A percentile compares a stretch with the other conserved stretches of the same genome.
Conservation (phyloP, 2,797 vertebrate species). For the Phyllotis vaccarum region DNA sequence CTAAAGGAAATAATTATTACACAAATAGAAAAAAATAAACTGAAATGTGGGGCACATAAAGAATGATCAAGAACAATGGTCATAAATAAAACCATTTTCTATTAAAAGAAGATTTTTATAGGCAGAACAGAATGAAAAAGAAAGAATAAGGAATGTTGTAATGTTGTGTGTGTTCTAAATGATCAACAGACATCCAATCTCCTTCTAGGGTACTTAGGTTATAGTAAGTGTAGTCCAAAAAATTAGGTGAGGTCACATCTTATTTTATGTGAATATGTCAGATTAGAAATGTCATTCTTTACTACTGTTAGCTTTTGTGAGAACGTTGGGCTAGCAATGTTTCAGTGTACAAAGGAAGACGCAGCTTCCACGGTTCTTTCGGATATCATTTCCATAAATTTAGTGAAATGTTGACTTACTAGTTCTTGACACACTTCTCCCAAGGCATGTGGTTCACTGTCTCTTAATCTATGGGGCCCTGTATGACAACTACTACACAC, state of each 20-base stretch:
- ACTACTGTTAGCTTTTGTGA: neutral
- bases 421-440: neutral
- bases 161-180: neutral
- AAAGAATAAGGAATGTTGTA: neutral
- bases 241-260: neutral
- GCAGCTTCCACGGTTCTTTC: neutral
- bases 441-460: neutral
- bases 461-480: neutral
- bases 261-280: neutral
- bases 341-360: neutral
- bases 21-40: slow-evolving; percentile 18
- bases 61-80: neutral
- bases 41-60: slow-evolving; percentile 6
- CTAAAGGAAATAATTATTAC: neutral
- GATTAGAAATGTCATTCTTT: neutral
- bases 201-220: neutral
- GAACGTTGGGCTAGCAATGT: neutral
- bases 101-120: neutral
- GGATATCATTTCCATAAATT: neutral
- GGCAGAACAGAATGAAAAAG: neutral
- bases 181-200: neutral
- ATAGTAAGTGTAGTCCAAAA: neutral
- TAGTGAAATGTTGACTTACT: neutral
- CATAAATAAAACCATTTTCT: slow-evolving; percentile 29
- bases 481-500: neutral